Evolutionary conservation across 2,113 vertebrate genomes (phyloP).

Genomic region (Acrocephalus arundinaceus): DNA sequence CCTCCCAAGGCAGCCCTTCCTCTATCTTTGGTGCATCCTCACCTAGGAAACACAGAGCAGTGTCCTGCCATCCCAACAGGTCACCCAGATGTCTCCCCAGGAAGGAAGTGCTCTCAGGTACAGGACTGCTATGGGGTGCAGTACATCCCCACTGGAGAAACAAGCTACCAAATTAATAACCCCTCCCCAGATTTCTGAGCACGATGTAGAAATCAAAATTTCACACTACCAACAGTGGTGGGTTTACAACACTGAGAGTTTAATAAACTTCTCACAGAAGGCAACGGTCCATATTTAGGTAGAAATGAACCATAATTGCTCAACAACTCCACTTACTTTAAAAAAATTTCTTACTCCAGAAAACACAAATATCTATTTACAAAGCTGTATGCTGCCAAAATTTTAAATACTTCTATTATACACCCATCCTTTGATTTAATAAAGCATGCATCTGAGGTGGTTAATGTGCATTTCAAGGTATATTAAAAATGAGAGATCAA

Average conservation of each 20-base stretch:
- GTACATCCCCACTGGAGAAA: not conserved
- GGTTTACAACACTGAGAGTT: not conserved
- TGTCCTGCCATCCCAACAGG: not conserved
- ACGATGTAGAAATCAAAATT: not conserved
- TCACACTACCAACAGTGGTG: fast-evolving
- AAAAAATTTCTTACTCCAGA: not conserved
- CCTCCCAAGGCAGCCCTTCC: not conserved
- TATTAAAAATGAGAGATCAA: constrained; percentile 27
- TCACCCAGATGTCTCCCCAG: not conserved
- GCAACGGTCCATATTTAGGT: not conserved
- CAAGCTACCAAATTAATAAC: not conserved
- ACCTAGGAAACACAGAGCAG: not conserved
- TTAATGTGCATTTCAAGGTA: not conserved
- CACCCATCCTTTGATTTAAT: constrained; percentile 18
- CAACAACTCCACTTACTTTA: not conserved
- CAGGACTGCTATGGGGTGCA: fast-evolving
- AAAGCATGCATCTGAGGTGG: not conserved
- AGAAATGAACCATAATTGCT: not conserved
- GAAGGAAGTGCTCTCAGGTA: not conserved
- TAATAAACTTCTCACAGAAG: not conserved
- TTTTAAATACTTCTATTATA: not conserved
- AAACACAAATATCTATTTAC: not conserved
- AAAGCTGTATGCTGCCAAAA: not conserved
- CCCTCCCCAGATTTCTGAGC: not conserved
- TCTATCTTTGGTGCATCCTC: not conserved